phyloP scores from a whole-genome alignment of 2,888 invertebrate genomes.

The Chrysomela aeneicollis region DNA sequence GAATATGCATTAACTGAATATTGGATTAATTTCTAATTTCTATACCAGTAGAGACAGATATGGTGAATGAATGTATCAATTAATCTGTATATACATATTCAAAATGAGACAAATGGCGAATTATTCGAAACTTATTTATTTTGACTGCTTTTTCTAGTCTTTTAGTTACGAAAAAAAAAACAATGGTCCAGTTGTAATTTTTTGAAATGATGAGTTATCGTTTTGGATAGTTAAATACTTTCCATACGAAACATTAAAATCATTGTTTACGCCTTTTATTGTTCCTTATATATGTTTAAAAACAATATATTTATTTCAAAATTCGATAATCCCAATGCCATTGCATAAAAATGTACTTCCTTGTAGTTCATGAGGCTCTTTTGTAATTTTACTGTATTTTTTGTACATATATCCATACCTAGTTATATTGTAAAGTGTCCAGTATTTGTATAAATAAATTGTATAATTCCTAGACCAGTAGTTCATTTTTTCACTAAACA shows the following conservation, averaged over 20 bases:
- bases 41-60: no score
- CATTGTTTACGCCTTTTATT: slow-evolving; percentile 23
- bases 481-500: no score
- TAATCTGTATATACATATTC: background rate
- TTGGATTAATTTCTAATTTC: no score
- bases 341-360: slow-evolving; percentile 21
- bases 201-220: background rate
- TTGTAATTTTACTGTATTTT: slow-evolving; percentile 27
- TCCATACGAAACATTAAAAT: slow-evolving; percentile 2
- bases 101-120: background rate
- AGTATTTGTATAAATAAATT: slow-evolving; percentile 20
- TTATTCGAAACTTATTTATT: slow-evolving; percentile 33
- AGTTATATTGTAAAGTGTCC: slow-evolving; percentile 25
- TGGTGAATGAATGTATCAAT: background rate
- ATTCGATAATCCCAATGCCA: slow-evolving; percentile 14
- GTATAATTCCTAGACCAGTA: background rate
- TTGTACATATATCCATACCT: slow-evolving; percentile 25
- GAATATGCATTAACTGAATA: background rate
- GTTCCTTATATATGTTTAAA: slow-evolving; percentile 26
- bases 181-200: slow-evolving; percentile 21
- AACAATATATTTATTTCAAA: slow-evolving; percentile 26
- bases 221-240: background rate
- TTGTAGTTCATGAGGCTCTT: background rate
- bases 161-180: slow-evolving; percentile 26
- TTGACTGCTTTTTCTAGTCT: slow-evolving; percentile 41